Evolutionary conservation across 35 echinoderm and acorn worm genomes (phyloP).

Genomic region (Hemicentrotus pulcherrimus): DNA sequence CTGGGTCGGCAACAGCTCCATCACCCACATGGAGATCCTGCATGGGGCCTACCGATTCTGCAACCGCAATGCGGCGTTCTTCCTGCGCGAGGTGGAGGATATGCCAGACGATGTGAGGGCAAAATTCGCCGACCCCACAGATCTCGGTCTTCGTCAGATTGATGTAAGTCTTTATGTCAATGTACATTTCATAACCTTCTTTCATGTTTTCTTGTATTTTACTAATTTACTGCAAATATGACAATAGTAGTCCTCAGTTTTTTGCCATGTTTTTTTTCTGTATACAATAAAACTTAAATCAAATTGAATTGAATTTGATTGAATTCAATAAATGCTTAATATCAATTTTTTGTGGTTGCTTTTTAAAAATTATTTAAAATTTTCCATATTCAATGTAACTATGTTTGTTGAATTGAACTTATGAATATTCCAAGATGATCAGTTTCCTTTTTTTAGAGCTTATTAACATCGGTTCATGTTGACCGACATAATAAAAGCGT

Average conservation of each 20-base stretch:
- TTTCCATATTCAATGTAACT: background rate
- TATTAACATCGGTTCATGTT: too few relatives aligned
- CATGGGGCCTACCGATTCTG: constrained; percentile 61
- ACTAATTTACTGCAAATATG: background rate
- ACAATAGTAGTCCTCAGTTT: background rate
- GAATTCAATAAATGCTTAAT: background rate
- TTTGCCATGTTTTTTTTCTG: too few relatives aligned
- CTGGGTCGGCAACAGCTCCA: constrained; percentile 78
- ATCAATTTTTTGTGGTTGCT: background rate
- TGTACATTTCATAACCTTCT: background rate
- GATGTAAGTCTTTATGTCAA: constrained; percentile 54
- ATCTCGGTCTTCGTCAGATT: constrained; percentile 70
- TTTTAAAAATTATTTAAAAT: background rate
- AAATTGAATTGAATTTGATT: too few relatives aligned
- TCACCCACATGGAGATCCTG: constrained; percentile 96
- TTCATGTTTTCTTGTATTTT: background rate
- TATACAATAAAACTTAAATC: too few relatives aligned
- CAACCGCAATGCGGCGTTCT: constrained; percentile 79
- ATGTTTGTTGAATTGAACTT: too few relatives aligned
- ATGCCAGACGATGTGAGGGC: constrained; percentile 50
- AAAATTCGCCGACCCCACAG: constrained; percentile 66
- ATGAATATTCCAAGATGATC: too few relatives aligned
- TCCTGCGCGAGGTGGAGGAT: constrained; percentile 68
- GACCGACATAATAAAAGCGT: too few relatives aligned
- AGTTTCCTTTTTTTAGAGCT: too few relatives aligned